Evolutionary conservation across 2,113 vertebrate genomes (phyloP), one percentile per base, ranked within the genome.

Genomic region (Jacana jacana): DNA sequence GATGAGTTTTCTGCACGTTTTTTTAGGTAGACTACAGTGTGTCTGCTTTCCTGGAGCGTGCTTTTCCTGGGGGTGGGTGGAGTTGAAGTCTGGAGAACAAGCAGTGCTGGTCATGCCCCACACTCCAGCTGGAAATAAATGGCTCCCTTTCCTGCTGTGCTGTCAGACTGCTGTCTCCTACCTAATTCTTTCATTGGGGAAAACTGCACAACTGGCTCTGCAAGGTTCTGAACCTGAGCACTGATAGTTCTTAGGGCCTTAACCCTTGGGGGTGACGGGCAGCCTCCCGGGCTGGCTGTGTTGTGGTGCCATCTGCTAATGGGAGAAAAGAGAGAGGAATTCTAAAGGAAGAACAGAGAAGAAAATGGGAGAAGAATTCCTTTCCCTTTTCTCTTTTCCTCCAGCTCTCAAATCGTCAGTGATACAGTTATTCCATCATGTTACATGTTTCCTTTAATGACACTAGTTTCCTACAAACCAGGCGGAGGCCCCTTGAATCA

Each of bases 171-270:
- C 54, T 89, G 44, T 46, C 57, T 65, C 10, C 31, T 8, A 27
- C 2, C 3, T 44, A n/a, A 44, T 79, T 72, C 81, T 92, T 87
- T 78, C 70, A 71, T 60, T 0, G 13, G 65, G 13, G 86, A 68
- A 88, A 77, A 96, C 14, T 11, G 49, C 27, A 1, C 49, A 58
- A 91, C 81, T 80, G 87, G 81, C 87, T 77, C 61, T 65, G 75
- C 87, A 46, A 85, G 93, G 54, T 89, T 80, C 89, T 94, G 70
- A 61, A 89, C 48, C 81, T 46, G 39, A 82, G 73, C 35, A 22
- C 58, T 69, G 24, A n/a, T 48, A 49, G 70, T 68, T 81, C 39
- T 44, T 64, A 15, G 10, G 33, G 58, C 76, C 73, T 86, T 87
- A 88, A 89, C 89, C 83, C 86, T 30, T 66, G 57, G 73, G 77